phyloP scores from a whole-genome alignment of 1,140 invertebrate species.

The Phocides pigmalion region DNA sequence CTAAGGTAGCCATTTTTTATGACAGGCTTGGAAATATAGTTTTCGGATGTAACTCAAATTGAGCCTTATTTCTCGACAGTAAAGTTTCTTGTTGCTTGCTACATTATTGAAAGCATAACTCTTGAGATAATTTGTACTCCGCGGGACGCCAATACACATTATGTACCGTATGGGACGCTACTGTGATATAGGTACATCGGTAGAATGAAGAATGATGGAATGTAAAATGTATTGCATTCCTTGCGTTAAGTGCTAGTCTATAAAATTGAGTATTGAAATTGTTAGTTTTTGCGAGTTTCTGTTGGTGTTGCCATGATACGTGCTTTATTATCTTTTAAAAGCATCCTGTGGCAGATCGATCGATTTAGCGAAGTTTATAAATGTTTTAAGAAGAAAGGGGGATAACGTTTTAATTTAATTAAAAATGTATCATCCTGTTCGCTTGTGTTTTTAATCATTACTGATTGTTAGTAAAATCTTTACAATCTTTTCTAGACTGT shows the following conservation, averaged over 20 bases:
- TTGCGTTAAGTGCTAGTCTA: not conserved
- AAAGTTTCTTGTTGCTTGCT: not conserved
- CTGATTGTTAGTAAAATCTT: too few species aligned
- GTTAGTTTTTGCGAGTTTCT: too few species aligned
- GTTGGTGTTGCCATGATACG: too few species aligned
- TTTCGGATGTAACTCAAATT: not conserved
- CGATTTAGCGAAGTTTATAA: too few species aligned
- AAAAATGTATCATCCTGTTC: too few species aligned
- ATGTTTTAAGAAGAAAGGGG: too few species aligned
- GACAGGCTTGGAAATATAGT: constrained; percentile 5
- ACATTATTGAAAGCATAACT: constrained; percentile 5
- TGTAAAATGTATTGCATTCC: constrained; percentile 15
- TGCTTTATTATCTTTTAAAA: too few species aligned
- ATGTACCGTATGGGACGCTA: constrained; percentile 15
- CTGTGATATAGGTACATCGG: not conserved
- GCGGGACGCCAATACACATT: constrained; percentile 18
- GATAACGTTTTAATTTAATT: too few species aligned
- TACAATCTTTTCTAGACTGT: too few species aligned
- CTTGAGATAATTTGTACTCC: constrained; percentile 25
- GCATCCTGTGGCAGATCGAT: too few species aligned
- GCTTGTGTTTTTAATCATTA: too few species aligned
- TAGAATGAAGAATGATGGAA: constrained; percentile 13
- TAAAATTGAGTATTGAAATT: too few species aligned
- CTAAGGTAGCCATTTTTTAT: constrained; percentile 21
- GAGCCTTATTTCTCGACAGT: not conserved